phyloP scores from a whole-genome alignment of 2,888 invertebrate species.

The Troides helena region DNA sequence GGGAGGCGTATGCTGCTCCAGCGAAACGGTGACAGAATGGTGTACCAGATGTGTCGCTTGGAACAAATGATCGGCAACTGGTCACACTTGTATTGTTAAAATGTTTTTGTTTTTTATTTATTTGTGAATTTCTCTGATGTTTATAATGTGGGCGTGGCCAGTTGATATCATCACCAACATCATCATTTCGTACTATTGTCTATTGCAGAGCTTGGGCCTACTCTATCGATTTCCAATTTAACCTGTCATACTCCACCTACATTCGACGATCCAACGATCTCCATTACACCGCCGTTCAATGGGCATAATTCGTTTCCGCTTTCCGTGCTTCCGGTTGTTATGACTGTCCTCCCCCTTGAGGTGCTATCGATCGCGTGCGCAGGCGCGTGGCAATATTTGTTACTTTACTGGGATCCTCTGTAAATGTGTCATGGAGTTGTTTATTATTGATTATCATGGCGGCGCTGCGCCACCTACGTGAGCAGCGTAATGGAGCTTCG shows the following conservation, averaged over 20 bases:
- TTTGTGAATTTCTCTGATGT: conserved; percentile 47
- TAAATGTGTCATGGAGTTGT: neutral
- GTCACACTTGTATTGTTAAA: conserved; percentile 48
- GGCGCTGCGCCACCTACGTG: neutral
- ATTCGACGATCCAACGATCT: too few relatives aligned
- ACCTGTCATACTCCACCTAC: too few relatives aligned
- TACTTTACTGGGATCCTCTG: conserved; percentile 5
- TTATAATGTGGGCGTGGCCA: too few relatives aligned
- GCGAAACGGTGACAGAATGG: neutral
- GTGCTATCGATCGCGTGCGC: conserved; percentile 9
- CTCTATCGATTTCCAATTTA: too few relatives aligned
- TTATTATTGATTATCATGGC: neutral
- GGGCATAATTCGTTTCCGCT: neutral
- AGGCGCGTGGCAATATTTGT: conserved; percentile 3
- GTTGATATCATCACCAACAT: neutral
- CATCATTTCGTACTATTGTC: too few relatives aligned
- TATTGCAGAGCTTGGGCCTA: too few relatives aligned
- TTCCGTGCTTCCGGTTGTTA: conserved; percentile 33
- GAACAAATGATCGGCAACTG: neutral
- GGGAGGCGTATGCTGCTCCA: too few relatives aligned
- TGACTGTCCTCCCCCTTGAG: conserved; percentile 21
- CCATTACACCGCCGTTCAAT: too few relatives aligned
- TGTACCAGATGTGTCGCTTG: neutral
- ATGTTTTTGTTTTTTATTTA: conserved; percentile 58
- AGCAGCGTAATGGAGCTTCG: neutral